Evolutionary conservation across 2,888 invertebrate genomes (phyloP).

Genomic region (Cordilura impudica): DNA sequence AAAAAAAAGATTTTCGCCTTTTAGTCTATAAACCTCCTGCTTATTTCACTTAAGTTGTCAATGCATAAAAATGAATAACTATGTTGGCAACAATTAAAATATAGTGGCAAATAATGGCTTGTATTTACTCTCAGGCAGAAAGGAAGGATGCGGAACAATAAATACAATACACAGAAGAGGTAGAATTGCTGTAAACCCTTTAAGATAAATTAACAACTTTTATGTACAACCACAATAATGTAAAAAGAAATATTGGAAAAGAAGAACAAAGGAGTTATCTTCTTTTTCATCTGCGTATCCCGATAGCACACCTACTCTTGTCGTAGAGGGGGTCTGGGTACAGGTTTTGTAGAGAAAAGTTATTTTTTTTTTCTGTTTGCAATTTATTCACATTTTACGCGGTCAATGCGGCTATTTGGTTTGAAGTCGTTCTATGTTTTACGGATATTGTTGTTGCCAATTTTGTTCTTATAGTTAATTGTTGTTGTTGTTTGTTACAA

Average conservation of each 20-base stretch:
- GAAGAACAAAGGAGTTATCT: constrained; percentile 9
- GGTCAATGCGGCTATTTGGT: constrained; percentile 10
- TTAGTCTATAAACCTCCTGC: not conserved
- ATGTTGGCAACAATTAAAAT: constrained; percentile 54
- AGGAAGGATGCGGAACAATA: constrained; percentile 11
- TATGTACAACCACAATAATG: constrained; percentile 18
- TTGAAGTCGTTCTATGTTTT: not conserved
- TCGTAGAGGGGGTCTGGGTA: not conserved
- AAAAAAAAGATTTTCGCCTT: not conserved
- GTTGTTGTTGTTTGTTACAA: not conserved
- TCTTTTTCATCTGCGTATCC: not conserved
- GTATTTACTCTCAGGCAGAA: constrained; percentile 32
- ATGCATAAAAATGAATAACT: constrained; percentile 47
- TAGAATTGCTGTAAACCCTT: constrained; percentile 20
- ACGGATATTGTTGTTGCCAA: not conserved
- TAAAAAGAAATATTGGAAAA: not conserved
- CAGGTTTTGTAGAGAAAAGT: not conserved
- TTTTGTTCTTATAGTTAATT: not conserved
- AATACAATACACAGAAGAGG: not conserved
- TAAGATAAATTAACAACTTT: constrained; percentile 47
- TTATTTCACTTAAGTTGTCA: not conserved
- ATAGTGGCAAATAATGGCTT: constrained; percentile 40
- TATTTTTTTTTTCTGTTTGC: not conserved
- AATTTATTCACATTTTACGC: constrained; percentile 29
- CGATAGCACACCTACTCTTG: not conserved